Percentiles rank a stretch among this genome's conserved stretches.
Conservation (phyloP, 2,113 vertebrate genomes). For the Telmatochromis sp. region DNA sequence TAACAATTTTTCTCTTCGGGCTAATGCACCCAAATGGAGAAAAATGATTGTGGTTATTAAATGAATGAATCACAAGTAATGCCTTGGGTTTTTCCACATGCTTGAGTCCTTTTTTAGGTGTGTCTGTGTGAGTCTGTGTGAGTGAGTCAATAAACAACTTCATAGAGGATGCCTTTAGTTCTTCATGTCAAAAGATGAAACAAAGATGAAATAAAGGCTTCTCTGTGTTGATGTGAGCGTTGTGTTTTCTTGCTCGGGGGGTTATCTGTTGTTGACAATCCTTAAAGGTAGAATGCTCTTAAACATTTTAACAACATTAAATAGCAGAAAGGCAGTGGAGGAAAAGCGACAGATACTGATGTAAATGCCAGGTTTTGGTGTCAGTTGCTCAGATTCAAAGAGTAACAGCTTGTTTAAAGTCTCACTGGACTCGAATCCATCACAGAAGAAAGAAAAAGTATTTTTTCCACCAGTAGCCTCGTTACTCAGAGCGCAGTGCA, state of each 20-base stretch:
- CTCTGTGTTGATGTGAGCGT: not conserved
- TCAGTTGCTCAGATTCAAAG: not conserved
- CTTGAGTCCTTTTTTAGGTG: not conserved
- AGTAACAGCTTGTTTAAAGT: not conserved
- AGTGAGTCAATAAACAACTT: not conserved
- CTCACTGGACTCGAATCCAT: not conserved
- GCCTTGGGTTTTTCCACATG: not conserved
- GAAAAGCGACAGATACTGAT: not conserved
- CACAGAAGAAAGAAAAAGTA: not conserved
- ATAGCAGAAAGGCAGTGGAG: not conserved
- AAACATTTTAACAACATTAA: not conserved
- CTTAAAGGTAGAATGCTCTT: not conserved
- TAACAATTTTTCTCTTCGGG: not conserved
- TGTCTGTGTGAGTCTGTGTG: not conserved
- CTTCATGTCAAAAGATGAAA: not conserved
- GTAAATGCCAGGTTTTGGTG: not conserved
- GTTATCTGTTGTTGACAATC: not conserved
- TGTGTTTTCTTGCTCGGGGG: not conserved
- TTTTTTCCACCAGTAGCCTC: not conserved
- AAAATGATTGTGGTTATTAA: conserved; percentile 44
- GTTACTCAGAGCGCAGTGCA: not conserved
- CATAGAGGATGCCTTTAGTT: not conserved
- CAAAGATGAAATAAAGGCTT: not conserved
- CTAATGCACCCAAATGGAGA: conserved; percentile 27
- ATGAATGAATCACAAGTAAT: conserved; percentile 40